Base-by-base conservation (phyloP, 2,113 vertebrate genomes). In the Atherinomorus stipes region DNA sequence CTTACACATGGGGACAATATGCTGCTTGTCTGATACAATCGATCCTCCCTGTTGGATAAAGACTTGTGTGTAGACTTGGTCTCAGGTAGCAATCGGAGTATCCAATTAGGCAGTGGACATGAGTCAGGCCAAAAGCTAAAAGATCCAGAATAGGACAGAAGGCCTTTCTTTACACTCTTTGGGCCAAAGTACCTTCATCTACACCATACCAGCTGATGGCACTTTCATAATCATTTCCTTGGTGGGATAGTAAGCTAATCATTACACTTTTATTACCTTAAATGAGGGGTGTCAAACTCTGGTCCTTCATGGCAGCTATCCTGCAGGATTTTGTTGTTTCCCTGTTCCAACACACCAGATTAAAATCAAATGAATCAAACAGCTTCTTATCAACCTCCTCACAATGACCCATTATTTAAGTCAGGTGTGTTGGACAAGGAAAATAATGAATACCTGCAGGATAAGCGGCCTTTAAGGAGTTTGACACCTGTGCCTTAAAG, bases 1-100 rank as follows among this genome's bases (percentile, higher is more conserved):
- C 67, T 91, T 91, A 79, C 86, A 54, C 58, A 61, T 7, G 52
- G 65, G 63, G 65, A 91, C 90, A 92, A 91, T 91, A 75, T 50
- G 57, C 11, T 34, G 70, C 45, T 71, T 92, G 91, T 92, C 28
- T 73, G 83, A 89, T 86, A 78, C 31, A 69, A 89, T 86, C 84
- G 25, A 52, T 53, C 74, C 76, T 62, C 54, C 19, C 59, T 51
- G 44, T 23, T 18, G 49, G 60, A 83, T 66, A 56, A 71, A 65
- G 80, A 76, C 79, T 61, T 71, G 54, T 60, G 64, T 79, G 53
- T 72, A 22, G 50, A 70, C 66, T 64, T 64, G 74, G 86, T 81
- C 84, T 81, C 80, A 74, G 66, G 51, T 77, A 44, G 70, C 66
- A 80, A 75, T 58, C 26, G 15, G 40, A 78, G 81, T 66, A 79